These are phyloP conservation scores for Cyanocitta stelleri DNA, from an alignment of 2,113 vertebrate genomes.

Conservation along the genomic window DNA sequence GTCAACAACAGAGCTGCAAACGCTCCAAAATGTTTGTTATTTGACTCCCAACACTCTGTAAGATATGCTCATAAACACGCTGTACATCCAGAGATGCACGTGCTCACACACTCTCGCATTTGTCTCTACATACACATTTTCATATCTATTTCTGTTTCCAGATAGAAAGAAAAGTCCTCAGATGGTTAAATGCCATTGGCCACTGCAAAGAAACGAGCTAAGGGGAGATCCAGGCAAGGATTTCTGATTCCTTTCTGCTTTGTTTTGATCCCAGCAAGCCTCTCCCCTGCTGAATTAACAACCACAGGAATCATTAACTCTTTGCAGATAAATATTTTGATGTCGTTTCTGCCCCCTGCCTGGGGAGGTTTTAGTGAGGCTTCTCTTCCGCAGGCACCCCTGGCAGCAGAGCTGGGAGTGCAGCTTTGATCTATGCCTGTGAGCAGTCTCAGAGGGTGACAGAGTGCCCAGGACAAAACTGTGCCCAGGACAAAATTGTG, in stretches of 20 bases:
- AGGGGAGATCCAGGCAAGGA: neutral
- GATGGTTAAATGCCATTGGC: neutral
- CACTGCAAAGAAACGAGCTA: neutral
- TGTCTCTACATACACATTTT: neutral
- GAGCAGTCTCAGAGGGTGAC: neutral
- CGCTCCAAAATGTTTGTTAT: neutral
- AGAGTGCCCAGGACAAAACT: neutral
- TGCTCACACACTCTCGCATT: neutral
- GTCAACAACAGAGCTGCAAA: neutral
- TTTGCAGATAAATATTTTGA: neutral
- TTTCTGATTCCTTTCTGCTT: neutral
- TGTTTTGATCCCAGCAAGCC: neutral
- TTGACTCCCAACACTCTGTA: neutral
- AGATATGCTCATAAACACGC: neutral
- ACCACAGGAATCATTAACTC: neutral
- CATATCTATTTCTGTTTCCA: neutral
- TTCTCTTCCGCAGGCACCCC: fast-evolving
- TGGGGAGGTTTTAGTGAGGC: neutral
- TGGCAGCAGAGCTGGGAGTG: neutral
- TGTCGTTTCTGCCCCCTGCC: neutral
- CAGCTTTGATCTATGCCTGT: neutral
- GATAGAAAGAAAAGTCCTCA: neutral
- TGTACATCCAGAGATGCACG: neutral
- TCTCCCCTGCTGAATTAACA: neutral
- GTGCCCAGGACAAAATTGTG: neutral